Conservation (phyloP, 2,888 invertebrate species). For the Dynastes hyllus region DNA sequence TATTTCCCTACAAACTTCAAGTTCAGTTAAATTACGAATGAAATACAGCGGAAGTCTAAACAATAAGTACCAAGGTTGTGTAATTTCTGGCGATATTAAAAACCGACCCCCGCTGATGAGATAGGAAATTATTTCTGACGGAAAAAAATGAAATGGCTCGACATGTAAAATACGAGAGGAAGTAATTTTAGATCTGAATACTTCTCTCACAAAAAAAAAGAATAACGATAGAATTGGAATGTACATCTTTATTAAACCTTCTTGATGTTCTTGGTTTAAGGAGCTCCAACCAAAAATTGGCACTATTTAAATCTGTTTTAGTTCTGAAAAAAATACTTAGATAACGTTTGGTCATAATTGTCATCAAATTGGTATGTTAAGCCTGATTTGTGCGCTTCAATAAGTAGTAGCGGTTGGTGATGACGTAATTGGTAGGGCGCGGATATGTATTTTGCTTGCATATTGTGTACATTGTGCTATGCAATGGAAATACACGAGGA, state of each 20-base stretch:
- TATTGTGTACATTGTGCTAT: too few species aligned
- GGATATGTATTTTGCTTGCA: too few species aligned
- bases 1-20: slow-evolving; percentile 6
- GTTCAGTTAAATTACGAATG: slow-evolving; percentile 24
- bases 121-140: slow-evolving; percentile 40
- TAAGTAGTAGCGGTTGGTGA: too few species aligned
- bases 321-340: too few species aligned
- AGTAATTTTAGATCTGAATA: slow-evolving; percentile 26
- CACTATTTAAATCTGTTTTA: too few species aligned
- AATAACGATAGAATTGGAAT: not conserved
- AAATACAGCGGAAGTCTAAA: slow-evolving; percentile 41
- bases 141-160: slow-evolving; percentile 28
- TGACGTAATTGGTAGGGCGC: too few species aligned
- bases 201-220: not conserved
- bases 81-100: slow-evolving; percentile 44
- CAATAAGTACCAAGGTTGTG: slow-evolving; percentile 34
- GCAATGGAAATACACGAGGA: too few species aligned
- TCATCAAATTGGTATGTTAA: too few species aligned
- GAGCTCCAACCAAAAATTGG: too few species aligned
- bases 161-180: slow-evolving; percentile 34
- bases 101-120: slow-evolving; percentile 34
- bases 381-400: too few species aligned
- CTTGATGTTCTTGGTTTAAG: not conserved
- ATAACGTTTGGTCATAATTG: too few species aligned
- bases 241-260: not conserved